phyloP scores from a whole-genome alignment of 2,113 vertebrate species.

The Turnix velox region DNA sequence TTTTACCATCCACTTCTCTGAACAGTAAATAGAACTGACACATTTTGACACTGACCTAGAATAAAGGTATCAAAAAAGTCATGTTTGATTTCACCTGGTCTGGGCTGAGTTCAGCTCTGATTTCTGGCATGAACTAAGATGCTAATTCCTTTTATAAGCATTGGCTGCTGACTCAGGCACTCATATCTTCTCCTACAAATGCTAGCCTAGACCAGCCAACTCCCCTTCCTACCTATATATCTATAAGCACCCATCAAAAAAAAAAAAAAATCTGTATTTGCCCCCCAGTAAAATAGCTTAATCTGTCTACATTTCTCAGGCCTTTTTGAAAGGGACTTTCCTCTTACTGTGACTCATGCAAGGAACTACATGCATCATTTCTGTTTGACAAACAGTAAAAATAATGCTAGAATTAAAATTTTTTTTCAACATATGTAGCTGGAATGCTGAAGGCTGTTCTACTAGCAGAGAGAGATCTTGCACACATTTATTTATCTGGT shows the following conservation, averaged over 20 bases:
- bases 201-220: not conserved
- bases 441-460: constrained; percentile 31
- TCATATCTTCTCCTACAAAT: not conserved
- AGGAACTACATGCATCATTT: not conserved
- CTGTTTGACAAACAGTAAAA: constrained; percentile 53
- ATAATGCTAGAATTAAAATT: constrained; percentile 49
- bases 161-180: not conserved
- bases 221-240: not conserved
- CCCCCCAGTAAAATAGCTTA: not conserved
- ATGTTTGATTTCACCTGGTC: not conserved
- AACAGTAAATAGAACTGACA: not conserved
- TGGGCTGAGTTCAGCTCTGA: not conserved
- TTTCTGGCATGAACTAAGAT: not conserved
- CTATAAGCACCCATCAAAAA: not conserved
- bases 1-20: not conserved
- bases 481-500: constrained; percentile 59
- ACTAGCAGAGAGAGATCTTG: not conserved
- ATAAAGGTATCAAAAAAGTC: not conserved
- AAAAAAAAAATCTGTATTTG: not conserved
- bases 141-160: not conserved
- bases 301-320: not conserved
- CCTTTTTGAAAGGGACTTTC: constrained; percentile 12
- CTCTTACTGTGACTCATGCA: not conserved
- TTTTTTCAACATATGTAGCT: constrained; percentile 38
- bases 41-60: not conserved